Conservation (phyloP, 2,888 invertebrate genomes). For the Ophraella communa region DNA sequence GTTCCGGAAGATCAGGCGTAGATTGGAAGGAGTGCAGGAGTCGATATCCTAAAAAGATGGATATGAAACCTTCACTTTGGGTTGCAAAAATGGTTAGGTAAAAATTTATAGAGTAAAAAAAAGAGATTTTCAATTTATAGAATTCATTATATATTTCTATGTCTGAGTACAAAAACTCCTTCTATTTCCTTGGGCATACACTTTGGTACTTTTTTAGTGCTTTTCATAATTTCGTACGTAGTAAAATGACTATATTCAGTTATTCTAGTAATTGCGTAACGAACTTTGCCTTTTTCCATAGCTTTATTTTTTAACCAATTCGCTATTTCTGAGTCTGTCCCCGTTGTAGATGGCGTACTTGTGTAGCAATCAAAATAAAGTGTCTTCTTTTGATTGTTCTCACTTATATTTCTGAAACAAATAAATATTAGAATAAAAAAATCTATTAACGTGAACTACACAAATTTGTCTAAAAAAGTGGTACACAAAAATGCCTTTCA, state of each 20-base stretch:
- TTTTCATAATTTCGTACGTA: slow-evolving; percentile 55
- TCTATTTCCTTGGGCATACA: slow-evolving; percentile 48
- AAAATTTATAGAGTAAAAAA: background rate
- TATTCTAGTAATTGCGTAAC: slow-evolving; percentile 54
- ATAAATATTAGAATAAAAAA: background rate
- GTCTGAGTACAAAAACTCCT: slow-evolving; percentile 49
- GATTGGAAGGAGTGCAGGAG: too few relatives aligned
- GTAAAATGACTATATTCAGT: slow-evolving; percentile 52
- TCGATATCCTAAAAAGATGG: too few relatives aligned
- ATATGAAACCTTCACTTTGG: too few relatives aligned
- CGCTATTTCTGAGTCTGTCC: background rate
- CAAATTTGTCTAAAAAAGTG: too few relatives aligned
- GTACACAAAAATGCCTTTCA: too few relatives aligned
- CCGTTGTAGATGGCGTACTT: slow-evolving; percentile 29
- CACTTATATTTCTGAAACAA: background rate
- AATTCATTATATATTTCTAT: slow-evolving; percentile 3
- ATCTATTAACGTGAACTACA: too few relatives aligned
- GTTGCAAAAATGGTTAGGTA: too few relatives aligned
- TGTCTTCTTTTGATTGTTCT: background rate
- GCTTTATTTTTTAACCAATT: slow-evolving; percentile 7
- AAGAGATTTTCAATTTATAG: background rate
- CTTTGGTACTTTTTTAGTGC: slow-evolving; percentile 50
- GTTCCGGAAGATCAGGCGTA: too few relatives aligned
- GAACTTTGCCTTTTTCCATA: slow-evolving; percentile 24
- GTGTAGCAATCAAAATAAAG: slow-evolving; percentile 32